Conservation (phyloP, 1,140 invertebrate species). For the Magallana angulata region DNA sequence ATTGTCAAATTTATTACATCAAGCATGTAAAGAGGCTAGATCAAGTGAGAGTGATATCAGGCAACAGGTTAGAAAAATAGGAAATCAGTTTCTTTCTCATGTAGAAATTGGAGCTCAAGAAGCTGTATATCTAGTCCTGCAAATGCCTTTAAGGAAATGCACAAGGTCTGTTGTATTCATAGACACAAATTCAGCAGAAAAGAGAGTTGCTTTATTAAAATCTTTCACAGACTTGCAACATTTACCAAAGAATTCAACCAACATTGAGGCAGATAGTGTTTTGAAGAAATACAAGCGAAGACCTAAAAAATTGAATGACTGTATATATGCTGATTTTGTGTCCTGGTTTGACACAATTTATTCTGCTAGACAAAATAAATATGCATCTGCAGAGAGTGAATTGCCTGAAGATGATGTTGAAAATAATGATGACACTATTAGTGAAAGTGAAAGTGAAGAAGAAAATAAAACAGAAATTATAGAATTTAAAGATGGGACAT, state of each 20-base stretch:
- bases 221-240: not conserved
- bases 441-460: slow-evolving; percentile 1
- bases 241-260: slow-evolving; percentile 9
- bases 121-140: slow-evolving; percentile 45
- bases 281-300: slow-evolving; percentile 26
- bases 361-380: no score
- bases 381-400: not conserved
- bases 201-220: slow-evolving; percentile 25
- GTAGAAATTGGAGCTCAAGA: slow-evolving; percentile 40
- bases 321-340: slow-evolving; percentile 19
- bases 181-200: slow-evolving; percentile 34
- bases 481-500: slow-evolving; percentile 45
- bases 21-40: no score
- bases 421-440: not conserved
- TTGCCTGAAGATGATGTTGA: slow-evolving; percentile 44
- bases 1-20: no score
- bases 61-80: not conserved
- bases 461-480: not conserved
- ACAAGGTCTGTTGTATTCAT: slow-evolving; percentile 19
- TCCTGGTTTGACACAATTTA: slow-evolving; percentile 20
- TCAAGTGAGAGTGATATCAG: no score
- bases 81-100: slow-evolving; percentile 41
- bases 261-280: slow-evolving; percentile 28
- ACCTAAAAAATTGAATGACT: slow-evolving; percentile 1
- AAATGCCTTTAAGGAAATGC: slow-evolving; percentile 40